These are phyloP conservation scores for Synchiropus splendidus DNA, from an alignment of 2,113 vertebrate genomes.

Conservation along the genomic window DNA sequence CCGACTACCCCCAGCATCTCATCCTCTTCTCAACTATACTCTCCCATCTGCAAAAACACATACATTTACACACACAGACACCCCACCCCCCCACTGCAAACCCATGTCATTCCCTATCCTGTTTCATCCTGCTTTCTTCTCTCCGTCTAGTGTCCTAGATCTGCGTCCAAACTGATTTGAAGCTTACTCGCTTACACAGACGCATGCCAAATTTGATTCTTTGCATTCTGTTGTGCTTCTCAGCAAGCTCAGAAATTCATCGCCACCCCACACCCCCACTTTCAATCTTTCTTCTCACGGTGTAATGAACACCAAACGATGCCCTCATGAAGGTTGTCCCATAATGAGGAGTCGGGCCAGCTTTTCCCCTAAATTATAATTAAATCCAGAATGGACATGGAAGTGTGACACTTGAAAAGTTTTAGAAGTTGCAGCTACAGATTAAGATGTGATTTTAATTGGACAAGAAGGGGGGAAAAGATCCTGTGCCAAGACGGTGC, in stretches of 20 bases:
- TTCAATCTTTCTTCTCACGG: slow-evolving; percentile 41
- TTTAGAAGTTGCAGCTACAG: no score
- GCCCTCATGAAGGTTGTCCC: slow-evolving; percentile 32
- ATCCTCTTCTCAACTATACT: slow-evolving; percentile 30
- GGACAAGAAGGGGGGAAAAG: no score
- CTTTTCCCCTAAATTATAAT: slow-evolving; percentile 1
- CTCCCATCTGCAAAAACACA: slow-evolving; percentile 23
- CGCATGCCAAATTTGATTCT: slow-evolving; percentile 63
- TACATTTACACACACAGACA: slow-evolving; percentile 30
- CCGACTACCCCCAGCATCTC: slow-evolving; percentile 26
- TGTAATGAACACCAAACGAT: slow-evolving; percentile 43
- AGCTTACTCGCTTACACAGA: slow-evolving; percentile 59
- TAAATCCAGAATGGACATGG: not conserved
- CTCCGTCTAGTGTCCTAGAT: slow-evolving; percentile 59
- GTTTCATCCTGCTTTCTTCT: slow-evolving; percentile 58
- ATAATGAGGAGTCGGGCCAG: slow-evolving; percentile 2
- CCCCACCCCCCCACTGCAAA: slow-evolving; percentile 20
- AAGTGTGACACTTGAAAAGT: no score
- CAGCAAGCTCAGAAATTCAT: slow-evolving; percentile 19
- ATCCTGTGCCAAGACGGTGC: no score
- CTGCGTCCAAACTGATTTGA: slow-evolving; percentile 69
- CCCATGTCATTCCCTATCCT: slow-evolving; percentile 47
- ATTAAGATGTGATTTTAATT: no score
- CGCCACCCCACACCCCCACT: not conserved
- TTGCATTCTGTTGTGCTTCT: slow-evolving; percentile 58